phyloP scores from a whole-genome alignment of 2,888 invertebrate genomes.

The Ptilodon capucinus region DNA sequence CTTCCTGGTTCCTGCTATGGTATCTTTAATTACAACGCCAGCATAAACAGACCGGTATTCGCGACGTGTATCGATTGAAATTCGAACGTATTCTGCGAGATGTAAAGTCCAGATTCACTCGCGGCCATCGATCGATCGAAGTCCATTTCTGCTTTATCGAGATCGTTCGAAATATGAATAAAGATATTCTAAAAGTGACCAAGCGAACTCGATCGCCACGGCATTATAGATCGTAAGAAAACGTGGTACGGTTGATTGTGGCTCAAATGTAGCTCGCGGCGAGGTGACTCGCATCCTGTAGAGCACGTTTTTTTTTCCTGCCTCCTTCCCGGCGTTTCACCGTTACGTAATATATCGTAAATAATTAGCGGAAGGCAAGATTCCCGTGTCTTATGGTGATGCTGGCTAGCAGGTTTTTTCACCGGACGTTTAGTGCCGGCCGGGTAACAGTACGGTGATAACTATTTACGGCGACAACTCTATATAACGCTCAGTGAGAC shows the following conservation, averaged over 20 bases:
- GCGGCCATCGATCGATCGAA: slow-evolving; percentile 51
- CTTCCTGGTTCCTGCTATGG: slow-evolving; percentile 82
- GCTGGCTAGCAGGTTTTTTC: slow-evolving; percentile 73
- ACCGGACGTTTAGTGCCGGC: slow-evolving; percentile 66
- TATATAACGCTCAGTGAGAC: slow-evolving; percentile 40
- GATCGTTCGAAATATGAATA: slow-evolving; percentile 79
- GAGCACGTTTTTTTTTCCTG: slow-evolving; percentile 77
- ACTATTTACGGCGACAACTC: slow-evolving; percentile 30
- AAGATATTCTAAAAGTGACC: slow-evolving; percentile 77
- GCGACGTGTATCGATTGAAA: slow-evolving; percentile 28
- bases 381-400: slow-evolving; percentile 81
- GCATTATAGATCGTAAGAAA: slow-evolving; percentile 54
- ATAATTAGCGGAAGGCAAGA: slow-evolving; percentile 82
- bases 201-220: slow-evolving; percentile 39
- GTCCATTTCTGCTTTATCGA: slow-evolving; percentile 70
- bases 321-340: slow-evolving; percentile 81
- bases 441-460: slow-evolving; percentile 52
- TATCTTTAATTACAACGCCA: slow-evolving; percentile 78
- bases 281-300: slow-evolving; percentile 71
- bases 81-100: slow-evolving; percentile 36
- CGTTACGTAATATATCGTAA: slow-evolving; percentile 82
- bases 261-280: slow-evolving; percentile 41
- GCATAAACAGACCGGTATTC: slow-evolving; percentile 62
- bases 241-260: slow-evolving; percentile 48
- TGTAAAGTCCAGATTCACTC: slow-evolving; percentile 54